Conservation (phyloP, 2,888 invertebrate genomes). For the Machimus rusticus region DNA sequence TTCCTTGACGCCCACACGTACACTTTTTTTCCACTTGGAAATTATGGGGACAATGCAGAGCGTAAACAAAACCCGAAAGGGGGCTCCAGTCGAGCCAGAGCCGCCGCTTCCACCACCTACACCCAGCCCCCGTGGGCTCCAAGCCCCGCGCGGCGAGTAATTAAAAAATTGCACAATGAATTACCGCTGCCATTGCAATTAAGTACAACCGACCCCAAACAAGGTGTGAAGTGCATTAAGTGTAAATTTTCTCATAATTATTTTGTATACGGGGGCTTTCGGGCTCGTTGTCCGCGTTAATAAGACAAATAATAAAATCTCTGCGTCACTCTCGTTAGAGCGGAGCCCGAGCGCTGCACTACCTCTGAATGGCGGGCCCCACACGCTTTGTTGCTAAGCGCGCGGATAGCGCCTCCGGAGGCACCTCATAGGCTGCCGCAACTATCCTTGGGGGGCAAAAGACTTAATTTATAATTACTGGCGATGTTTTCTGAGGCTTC, state of each 20-base stretch:
- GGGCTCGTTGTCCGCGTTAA: constrained; percentile 38
- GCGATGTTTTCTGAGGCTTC: background rate
- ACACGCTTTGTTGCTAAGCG: background rate
- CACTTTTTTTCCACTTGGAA: constrained; percentile 22
- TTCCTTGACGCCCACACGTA: constrained; percentile 32
- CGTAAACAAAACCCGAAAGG: constrained; percentile 36
- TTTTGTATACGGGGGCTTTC: background rate
- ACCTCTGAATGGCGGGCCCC: background rate
- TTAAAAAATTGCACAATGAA: constrained; percentile 41
- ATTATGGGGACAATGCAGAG: constrained; percentile 31
- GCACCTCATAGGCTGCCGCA: background rate
- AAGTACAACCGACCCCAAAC: constrained; percentile 36
- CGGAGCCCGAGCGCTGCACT: background rate
- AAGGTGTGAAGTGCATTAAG: constrained; percentile 41
- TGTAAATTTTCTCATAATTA: constrained; percentile 41
- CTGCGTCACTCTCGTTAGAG: background rate
- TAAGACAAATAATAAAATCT: constrained; percentile 29
- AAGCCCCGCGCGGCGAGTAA: constrained; percentile 15
- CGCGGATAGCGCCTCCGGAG: background rate
- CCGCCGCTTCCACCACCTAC: background rate
- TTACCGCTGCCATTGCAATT: constrained; percentile 42
- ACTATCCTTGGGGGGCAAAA: background rate
- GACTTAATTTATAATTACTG: background rate
- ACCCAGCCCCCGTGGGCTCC: background rate
- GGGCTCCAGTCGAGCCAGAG: background rate